Conservation (phyloP, 2,888 invertebrate genomes). For the Cremastinae sp. region DNA sequence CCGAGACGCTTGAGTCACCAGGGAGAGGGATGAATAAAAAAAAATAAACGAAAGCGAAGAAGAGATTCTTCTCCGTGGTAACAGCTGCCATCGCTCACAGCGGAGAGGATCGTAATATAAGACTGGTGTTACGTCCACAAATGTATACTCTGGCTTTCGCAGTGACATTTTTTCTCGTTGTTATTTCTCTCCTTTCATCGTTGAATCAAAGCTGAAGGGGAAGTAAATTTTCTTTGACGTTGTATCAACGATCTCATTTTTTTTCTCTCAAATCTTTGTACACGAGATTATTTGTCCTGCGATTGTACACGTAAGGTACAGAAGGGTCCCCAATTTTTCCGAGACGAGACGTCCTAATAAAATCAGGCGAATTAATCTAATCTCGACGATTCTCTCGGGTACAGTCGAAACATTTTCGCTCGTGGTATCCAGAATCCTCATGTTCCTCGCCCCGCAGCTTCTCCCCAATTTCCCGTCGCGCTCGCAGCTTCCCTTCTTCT, state of each 20-base stretch:
- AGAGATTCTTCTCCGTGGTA: slow-evolving; percentile 15
- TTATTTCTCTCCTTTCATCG: slow-evolving; percentile 21
- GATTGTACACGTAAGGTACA: slow-evolving; percentile 9
- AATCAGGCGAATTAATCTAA: slow-evolving; percentile 76
- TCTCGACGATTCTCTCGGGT: slow-evolving; percentile 66
- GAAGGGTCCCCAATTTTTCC: slow-evolving; percentile 14
- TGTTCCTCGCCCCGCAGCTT: slow-evolving; percentile 38
- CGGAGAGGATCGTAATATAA: slow-evolving; percentile 25
- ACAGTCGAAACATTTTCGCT: slow-evolving; percentile 55
- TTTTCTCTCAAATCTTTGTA: slow-evolving; percentile 1
- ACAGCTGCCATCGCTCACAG: slow-evolving; percentile 19
- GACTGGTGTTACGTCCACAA: slow-evolving; percentile 10
- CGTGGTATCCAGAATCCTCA: slow-evolving; percentile 33
- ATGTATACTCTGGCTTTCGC: neutral
- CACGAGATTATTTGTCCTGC: slow-evolving; percentile 19
- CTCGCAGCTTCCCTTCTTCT: neutral
- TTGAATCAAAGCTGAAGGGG: slow-evolving; percentile 34
- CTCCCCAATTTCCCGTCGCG: slow-evolving; percentile 1
- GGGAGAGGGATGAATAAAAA: neutral
- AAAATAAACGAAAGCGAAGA: slow-evolving; percentile 21
- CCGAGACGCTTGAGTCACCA: neutral
- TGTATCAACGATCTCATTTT: slow-evolving; percentile 14
- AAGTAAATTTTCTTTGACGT: slow-evolving; percentile 42
- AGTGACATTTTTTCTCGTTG: neutral
- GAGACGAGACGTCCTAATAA: slow-evolving; percentile 70